phyloP scores from a whole-genome alignment of 2,797 vertebrate species.

The Sebastiscus albofasciatus region DNA sequence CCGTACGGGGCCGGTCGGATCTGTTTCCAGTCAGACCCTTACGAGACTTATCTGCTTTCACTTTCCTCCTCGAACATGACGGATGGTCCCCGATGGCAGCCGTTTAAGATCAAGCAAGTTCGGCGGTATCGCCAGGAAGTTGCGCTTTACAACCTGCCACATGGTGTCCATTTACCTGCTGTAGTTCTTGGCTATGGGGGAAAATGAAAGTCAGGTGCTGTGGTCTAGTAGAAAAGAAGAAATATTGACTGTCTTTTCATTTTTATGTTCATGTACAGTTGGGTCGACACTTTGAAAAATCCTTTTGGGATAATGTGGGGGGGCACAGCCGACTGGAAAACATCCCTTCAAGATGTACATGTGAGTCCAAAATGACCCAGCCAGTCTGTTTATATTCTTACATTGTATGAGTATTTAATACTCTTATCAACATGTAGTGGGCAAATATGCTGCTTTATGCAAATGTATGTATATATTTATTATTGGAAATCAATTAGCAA shows the following conservation, averaged over 20 bases:
- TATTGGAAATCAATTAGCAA: too few relatives aligned
- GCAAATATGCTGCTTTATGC: too few relatives aligned
- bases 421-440: too few relatives aligned
- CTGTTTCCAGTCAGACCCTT: constrained; percentile 74
- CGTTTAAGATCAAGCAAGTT: constrained; percentile 50
- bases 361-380: not conserved
- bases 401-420: not conserved
- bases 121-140: constrained; percentile 18
- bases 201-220: constrained; percentile 36
- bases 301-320: not conserved
- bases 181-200: not conserved
- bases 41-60: constrained; percentile 64
- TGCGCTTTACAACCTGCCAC: constrained; percentile 43
- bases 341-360: not conserved
- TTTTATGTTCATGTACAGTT: not conserved
- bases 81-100: constrained; percentile 47
- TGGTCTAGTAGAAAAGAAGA: not conserved
- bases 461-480: too few relatives aligned
- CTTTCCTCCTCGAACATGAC: constrained; percentile 57
- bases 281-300: not conserved
- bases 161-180: constrained; percentile 57
- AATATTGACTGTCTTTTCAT: not conserved
- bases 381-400: not conserved
- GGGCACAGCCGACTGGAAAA: not conserved
- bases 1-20: constrained; percentile 28